A percentile compares a stretch with the other conserved stretches of the same genome.
These are phyloP conservation scores for Neogobius melanostomus DNA, from an alignment of 2,113 vertebrate species.

Conservation along the genomic window DNA sequence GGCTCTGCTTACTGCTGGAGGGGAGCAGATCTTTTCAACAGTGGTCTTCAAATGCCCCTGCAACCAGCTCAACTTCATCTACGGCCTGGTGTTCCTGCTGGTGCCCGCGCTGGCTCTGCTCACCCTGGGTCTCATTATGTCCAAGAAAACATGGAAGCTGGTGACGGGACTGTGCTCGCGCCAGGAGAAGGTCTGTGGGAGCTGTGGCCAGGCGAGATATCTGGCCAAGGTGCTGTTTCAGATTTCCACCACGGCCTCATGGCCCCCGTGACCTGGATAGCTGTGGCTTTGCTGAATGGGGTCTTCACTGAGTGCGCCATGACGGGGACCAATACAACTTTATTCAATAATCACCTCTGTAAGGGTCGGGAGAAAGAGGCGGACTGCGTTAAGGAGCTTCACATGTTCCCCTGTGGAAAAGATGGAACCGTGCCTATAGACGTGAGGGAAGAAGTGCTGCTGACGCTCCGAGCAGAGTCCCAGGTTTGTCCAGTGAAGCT, in stretches of 20 bases:
- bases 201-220: rapidly evolving
- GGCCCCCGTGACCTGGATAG: slow-evolving; percentile 79
- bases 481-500: slow-evolving; percentile 68
- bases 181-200: rapidly evolving
- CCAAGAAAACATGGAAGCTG: slow-evolving; percentile 62
- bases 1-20: slow-evolving; percentile 73
- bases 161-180: slow-evolving; percentile 68
- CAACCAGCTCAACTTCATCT: slow-evolving; percentile 68
- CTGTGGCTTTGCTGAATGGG: slow-evolving; percentile 75
- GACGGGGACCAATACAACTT: slow-evolving; percentile 40
- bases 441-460: not conserved
- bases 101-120: slow-evolving; percentile 79
- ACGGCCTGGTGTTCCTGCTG: slow-evolving; percentile 78
- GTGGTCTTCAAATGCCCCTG: slow-evolving; percentile 82
- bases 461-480: slow-evolving; percentile 74
- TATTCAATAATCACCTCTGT: slow-evolving; percentile 38
- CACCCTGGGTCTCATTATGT: slow-evolving; percentile 72
- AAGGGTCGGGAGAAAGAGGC: rapidly evolving
- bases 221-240: not conserved
- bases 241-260: slow-evolving; percentile 46
- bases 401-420: slow-evolving; percentile 65
- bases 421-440: rapidly evolving
- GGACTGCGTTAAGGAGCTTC: slow-evolving; percentile 36
- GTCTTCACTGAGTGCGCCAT: slow-evolving; percentile 72
- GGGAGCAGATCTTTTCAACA: slow-evolving; percentile 74